Percentiles rank a stretch among this genome's conserved stretches.
Evolutionary conservation across 2,888 invertebrate genomes (phyloP).

Genomic region (Lamellibrachia satsuma): DNA sequence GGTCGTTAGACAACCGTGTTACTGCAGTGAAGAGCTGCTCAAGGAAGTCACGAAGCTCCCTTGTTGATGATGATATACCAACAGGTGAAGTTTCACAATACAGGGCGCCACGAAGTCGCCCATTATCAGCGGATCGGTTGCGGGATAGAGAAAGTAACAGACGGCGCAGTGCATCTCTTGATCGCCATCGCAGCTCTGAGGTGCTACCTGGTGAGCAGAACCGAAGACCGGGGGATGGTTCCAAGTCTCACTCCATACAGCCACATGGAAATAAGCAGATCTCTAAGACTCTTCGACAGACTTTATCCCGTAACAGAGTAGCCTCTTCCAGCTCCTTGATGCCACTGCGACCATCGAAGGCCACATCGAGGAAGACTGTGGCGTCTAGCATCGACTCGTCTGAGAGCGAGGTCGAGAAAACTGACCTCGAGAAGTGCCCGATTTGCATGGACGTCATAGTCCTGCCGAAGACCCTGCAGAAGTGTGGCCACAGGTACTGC

Average conservation of each 20-base stretch:
- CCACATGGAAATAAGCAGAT: neutral
- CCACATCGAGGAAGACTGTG: neutral
- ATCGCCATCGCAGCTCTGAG: neutral
- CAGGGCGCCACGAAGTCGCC: neutral
- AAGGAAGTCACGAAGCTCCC: neutral
- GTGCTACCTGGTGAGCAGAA: neutral
- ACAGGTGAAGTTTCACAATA: neutral
- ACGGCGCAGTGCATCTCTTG: neutral
- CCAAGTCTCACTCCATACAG: neutral
- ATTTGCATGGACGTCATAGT: conserved; percentile 48
- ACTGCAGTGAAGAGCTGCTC: neutral
- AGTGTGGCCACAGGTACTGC: conserved; percentile 55
- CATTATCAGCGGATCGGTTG: neutral
- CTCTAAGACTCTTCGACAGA: neutral
- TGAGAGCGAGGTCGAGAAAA: neutral
- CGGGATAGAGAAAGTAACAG: neutral
- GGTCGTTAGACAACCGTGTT: neutral
- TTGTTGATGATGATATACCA: neutral
- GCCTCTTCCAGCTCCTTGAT: neutral
- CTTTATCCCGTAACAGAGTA: neutral
- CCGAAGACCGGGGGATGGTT: neutral
- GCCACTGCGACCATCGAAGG: neutral
- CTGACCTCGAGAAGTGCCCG: conserved; percentile 40
- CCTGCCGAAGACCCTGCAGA: conserved; percentile 37
- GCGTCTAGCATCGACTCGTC: neutral